These are phyloP conservation scores for Tiliacea citrago DNA, from an alignment of 2,888 invertebrate genomes.

Conservation along the genomic window DNA sequence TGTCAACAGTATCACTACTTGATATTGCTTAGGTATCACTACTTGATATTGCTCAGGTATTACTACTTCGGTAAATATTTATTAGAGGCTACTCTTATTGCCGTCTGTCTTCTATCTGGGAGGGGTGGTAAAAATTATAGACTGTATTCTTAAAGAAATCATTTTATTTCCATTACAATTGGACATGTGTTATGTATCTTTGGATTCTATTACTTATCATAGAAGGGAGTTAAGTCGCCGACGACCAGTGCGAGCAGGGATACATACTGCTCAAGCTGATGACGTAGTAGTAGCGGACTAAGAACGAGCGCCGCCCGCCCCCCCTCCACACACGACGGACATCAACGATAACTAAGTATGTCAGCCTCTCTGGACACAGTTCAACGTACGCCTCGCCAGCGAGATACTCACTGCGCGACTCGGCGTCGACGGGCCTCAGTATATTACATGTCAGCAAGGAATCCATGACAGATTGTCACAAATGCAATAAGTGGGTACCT, in stretches of 20 bases:
- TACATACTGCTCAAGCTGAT: slow-evolving; percentile 42
- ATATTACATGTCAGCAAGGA: neutral
- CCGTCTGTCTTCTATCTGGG: neutral
- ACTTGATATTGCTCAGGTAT: too few relatives aligned
- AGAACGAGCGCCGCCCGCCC: neutral
- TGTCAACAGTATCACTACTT: too few relatives aligned
- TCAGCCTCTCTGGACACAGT: slow-evolving; percentile 23
- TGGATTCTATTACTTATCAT: slow-evolving; percentile 83
- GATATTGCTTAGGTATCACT: too few relatives aligned
- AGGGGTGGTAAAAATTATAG: slow-evolving; percentile 28
- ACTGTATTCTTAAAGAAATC: slow-evolving; percentile 71
- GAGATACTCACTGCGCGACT: neutral
- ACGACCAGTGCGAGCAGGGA: slow-evolving; percentile 43
- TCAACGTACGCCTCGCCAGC: slow-evolving; percentile 3
- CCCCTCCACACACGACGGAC: neutral
- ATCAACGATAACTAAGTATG: neutral
- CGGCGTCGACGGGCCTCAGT: neutral
- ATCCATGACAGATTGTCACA: neutral
- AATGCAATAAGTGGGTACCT: neutral
- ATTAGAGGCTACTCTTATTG: too few relatives aligned
- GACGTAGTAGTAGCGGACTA: neutral
- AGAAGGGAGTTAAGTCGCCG: slow-evolving; percentile 65
- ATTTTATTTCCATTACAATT: slow-evolving; percentile 86
- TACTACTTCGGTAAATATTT: too few relatives aligned
- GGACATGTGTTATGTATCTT: slow-evolving; percentile 84